These are phyloP conservation scores for Anas platyrhynchos DNA, from an alignment of 2,113 vertebrate genomes.

Conservation along the genomic window DNA sequence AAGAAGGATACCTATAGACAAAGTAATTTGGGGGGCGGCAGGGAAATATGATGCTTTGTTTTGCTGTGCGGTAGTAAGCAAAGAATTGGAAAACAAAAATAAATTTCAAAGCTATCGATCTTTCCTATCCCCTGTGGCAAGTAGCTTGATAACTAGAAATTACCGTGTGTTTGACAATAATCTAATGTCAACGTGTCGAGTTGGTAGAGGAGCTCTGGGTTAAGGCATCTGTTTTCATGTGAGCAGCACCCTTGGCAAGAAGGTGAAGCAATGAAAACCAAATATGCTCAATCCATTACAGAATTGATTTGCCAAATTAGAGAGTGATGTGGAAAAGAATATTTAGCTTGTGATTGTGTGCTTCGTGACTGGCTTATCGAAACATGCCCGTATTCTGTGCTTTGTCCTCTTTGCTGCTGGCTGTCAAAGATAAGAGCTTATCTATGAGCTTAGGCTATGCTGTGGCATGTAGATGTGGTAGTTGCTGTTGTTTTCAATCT, in stretches of 20 bases:
- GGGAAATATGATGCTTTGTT: background rate
- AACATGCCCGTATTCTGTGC: background rate
- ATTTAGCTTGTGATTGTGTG: background rate
- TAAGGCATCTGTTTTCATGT: background rate
- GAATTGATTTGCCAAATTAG: background rate
- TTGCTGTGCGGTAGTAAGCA: background rate
- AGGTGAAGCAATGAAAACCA: background rate
- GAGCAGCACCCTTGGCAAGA: background rate
- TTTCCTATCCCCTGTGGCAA: background rate
- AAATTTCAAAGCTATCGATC: background rate
- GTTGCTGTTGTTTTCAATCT: background rate
- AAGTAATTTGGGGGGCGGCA: conserved; percentile 76
- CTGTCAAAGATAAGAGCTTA: background rate
- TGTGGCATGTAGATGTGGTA: background rate
- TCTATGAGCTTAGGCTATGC: background rate
- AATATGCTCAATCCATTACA: background rate
- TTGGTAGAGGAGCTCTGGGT: background rate
- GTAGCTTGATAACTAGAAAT: background rate
- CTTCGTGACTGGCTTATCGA: background rate
- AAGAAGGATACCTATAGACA: conserved; percentile 89
- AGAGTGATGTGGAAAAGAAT: background rate
- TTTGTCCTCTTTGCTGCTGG: background rate
- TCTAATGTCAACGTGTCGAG: background rate
- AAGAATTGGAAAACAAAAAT: background rate
- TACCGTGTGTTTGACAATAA: background rate